These are phyloP conservation scores for Axis porcinus DNA, from an alignment of 2,113 vertebrate species.

Conservation along the genomic window DNA sequence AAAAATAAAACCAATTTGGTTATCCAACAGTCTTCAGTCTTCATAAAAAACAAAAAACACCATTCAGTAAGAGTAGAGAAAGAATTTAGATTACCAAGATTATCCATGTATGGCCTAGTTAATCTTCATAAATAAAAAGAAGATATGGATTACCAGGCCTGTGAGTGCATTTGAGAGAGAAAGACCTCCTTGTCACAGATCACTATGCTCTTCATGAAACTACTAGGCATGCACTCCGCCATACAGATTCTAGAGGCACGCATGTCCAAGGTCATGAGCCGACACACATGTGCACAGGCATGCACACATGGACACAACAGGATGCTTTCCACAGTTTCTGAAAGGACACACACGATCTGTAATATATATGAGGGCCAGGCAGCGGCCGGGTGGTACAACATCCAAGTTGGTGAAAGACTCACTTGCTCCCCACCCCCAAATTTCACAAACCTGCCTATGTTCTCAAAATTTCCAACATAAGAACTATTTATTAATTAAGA, in stretches of 20 bases:
- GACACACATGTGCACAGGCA: too few species aligned
- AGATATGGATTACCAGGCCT: neutral
- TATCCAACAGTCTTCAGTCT: neutral
- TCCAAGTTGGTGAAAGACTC: neutral
- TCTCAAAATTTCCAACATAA: neutral
- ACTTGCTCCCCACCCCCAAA: neutral
- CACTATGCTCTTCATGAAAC: neutral
- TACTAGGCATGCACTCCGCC: neutral
- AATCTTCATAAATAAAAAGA: neutral
- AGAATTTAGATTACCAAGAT: neutral
- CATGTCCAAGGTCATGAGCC: neutral
- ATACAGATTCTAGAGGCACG: neutral
- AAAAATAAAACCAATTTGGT: neutral
- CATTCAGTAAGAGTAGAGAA: neutral
- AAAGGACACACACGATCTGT: neutral
- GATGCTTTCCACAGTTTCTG: neutral
- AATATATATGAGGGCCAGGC: neutral
- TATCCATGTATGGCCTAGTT: neutral
- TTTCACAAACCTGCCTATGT: neutral
- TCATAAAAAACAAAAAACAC: neutral
- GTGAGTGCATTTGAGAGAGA: neutral
- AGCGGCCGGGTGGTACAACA: neutral
- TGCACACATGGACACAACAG: neutral
- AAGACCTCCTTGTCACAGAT: neutral
- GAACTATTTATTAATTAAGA: neutral